Conservation (phyloP, 1,140 invertebrate genomes). For the Aphelinus atriplicis region DNA sequence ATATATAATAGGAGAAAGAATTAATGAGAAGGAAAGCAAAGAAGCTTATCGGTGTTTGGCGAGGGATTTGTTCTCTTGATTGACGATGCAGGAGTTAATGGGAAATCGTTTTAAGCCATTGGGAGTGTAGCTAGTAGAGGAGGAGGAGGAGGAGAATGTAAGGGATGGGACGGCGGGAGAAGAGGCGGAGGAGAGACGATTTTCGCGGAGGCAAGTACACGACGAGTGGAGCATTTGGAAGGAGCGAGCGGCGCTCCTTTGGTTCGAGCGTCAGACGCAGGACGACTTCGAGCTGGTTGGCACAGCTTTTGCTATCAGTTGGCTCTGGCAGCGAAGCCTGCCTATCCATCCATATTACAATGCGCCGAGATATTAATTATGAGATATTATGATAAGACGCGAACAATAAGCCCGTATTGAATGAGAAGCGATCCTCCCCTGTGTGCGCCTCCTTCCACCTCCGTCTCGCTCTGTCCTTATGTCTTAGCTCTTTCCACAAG, state of each 20-base stretch:
- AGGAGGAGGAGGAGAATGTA: slow-evolving; percentile 5
- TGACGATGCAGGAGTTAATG: slow-evolving; percentile 24
- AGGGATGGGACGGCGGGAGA: slow-evolving; percentile 12
- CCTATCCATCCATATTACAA: slow-evolving; percentile 67
- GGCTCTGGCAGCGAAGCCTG: slow-evolving; percentile 60
- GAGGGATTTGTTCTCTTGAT: no score
- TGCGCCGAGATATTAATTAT: slow-evolving; percentile 66
- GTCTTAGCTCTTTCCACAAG: slow-evolving; percentile 40
- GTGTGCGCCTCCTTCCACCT: slow-evolving; percentile 39
- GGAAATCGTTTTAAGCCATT: slow-evolving; percentile 45
- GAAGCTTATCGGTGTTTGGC: no score
- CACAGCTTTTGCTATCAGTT: slow-evolving; percentile 64
- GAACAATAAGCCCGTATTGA: slow-evolving; percentile 68
- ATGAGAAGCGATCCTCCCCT: slow-evolving; percentile 53
- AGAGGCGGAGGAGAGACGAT: slow-evolving; percentile 33
- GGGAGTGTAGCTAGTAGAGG: slow-evolving; percentile 33
- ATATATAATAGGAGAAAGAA: no score
- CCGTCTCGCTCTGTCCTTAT: slow-evolving; percentile 35
- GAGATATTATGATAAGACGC: slow-evolving; percentile 67
- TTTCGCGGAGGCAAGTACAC: slow-evolving; percentile 41
- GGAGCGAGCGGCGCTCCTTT: slow-evolving; percentile 46
- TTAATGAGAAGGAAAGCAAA: no score
- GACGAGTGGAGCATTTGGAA: slow-evolving; percentile 46
- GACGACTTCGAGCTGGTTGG: slow-evolving; percentile 41
- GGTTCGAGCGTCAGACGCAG: slow-evolving; percentile 50